A percentile compares a stretch with the other conserved stretches of the same genome.
These are phyloP conservation scores for Argyrosomus japonicus DNA, from an alignment of 2,113 vertebrate species.

Conservation along the genomic window DNA sequence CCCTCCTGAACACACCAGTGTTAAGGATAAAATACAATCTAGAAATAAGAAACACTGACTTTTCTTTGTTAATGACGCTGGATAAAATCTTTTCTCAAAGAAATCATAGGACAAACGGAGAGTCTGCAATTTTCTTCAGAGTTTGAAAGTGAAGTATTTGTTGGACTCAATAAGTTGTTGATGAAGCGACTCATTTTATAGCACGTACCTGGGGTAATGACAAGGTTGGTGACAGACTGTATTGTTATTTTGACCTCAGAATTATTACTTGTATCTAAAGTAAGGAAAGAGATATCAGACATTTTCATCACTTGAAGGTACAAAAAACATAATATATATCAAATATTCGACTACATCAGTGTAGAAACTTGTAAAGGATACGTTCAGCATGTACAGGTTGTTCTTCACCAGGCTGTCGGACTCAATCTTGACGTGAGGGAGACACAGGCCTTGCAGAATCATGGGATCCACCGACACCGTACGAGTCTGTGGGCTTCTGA, in stretches of 20 bases:
- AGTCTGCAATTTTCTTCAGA: conserved; percentile 69
- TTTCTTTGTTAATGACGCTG: neutral
- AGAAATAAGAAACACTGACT: neutral
- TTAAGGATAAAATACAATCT: conserved; percentile 81
- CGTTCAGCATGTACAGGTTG: conserved; percentile 80
- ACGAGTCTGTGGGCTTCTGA: conserved; percentile 73
- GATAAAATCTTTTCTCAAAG: conserved; percentile 15
- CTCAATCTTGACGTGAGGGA: conserved; percentile 83
- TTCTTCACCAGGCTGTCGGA: conserved; percentile 55
- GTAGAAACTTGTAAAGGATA: conserved; percentile 88
- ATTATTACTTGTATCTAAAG: neutral
- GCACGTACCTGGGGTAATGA: neutral
- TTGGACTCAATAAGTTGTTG: conserved; percentile 57
- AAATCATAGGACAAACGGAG: conserved; percentile 60
- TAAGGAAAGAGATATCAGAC: neutral
- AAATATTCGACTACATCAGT: neutral
- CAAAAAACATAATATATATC: neutral
- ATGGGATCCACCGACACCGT: conserved; percentile 48
- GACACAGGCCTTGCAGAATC: conserved; percentile 68
- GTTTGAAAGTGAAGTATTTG: conserved; percentile 55
- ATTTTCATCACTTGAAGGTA: neutral
- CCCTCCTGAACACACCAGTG: conserved; percentile 84
- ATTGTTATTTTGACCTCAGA: conserved; percentile 1
- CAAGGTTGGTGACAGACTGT: neutral
- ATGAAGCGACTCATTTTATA: conserved; percentile 5